These are phyloP conservation scores for Eupsilia transversa DNA, from an alignment of 2,888 invertebrate genomes.

Conservation along the genomic window DNA sequence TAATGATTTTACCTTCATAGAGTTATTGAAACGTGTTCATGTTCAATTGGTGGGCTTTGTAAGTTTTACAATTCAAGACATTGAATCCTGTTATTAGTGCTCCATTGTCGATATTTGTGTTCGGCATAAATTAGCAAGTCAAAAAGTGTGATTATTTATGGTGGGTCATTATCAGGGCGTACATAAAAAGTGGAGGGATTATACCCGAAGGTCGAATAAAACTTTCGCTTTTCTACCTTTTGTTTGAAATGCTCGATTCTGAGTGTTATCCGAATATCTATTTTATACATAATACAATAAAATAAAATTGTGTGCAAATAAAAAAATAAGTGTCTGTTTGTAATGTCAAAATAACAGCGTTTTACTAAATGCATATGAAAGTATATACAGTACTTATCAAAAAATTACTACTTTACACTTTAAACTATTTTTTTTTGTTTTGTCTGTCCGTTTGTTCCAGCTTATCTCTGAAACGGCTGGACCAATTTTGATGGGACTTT, in stretches of 20 bases:
- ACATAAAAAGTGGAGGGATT: conserved; percentile 51
- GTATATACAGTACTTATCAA: too few relatives aligned
- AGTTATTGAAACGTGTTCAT: conserved; percentile 47
- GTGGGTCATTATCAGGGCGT: conserved; percentile 51
- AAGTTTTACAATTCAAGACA: conserved; percentile 51
- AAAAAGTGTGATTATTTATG: conserved; percentile 61
- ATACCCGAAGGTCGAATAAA: conserved; percentile 48
- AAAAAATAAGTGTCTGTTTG: too few relatives aligned
- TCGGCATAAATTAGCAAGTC: conserved; percentile 58
- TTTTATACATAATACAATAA: too few relatives aligned
- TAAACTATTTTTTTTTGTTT: too few relatives aligned
- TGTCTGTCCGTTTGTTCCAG: too few relatives aligned
- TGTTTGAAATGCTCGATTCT: conserved; percentile 19
- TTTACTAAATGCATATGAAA: too few relatives aligned
- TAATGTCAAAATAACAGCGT: too few relatives aligned
- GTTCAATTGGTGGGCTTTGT: conserved; percentile 37
- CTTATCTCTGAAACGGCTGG: too few relatives aligned
- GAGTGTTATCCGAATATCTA: conserved; percentile 29
- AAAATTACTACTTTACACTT: too few relatives aligned
- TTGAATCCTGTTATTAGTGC: conserved; percentile 54
- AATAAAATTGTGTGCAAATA: too few relatives aligned
- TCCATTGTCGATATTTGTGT: conserved; percentile 55
- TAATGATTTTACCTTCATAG: conserved; percentile 42
- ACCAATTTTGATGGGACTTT: too few relatives aligned
- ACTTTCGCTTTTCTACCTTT: conserved; percentile 35